phyloP scores from a whole-genome alignment of 2,113 vertebrate species.

The Herpetotheres cachinnans region DNA sequence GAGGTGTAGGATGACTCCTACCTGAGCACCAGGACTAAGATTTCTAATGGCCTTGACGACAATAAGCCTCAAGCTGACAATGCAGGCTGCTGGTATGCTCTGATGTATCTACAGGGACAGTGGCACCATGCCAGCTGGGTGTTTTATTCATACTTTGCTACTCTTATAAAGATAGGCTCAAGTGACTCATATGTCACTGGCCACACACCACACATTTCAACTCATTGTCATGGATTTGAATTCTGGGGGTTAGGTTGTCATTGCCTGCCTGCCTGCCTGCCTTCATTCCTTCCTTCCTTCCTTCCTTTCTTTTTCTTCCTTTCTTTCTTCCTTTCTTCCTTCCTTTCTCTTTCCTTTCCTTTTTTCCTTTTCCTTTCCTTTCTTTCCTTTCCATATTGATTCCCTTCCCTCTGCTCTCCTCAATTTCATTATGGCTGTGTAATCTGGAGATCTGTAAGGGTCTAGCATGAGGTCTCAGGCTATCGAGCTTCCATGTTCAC shows the following conservation, averaged over 20 bases:
- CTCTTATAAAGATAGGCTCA: constrained; percentile 27
- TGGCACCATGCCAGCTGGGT: neutral
- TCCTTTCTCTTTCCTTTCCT: no score
- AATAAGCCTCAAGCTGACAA: neutral
- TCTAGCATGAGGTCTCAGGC: constrained; percentile 21
- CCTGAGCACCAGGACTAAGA: neutral
- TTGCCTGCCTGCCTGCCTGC: neutral
- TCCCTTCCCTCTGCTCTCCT: neutral
- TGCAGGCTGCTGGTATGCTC: neutral
- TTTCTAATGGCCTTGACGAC: neutral
- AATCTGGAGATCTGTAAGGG: constrained; percentile 50
- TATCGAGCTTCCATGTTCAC: constrained; percentile 47
- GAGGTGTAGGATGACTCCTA: neutral
- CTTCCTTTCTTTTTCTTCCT: neutral
- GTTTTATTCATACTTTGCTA: constrained; percentile 1
- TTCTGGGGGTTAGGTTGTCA: neutral
- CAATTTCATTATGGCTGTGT: constrained; percentile 50
- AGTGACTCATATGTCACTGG: constrained; percentile 55
- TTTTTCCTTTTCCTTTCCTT: neutral
- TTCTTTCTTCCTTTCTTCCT: no score
- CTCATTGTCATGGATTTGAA: constrained; percentile 7
- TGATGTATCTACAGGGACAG: neutral
- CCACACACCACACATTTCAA: constrained; percentile 42
- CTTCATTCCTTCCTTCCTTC: no score
- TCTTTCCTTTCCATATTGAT: neutral